Conservation (phyloP, 2,888 invertebrate genomes). For the Thyatira batis region DNA sequence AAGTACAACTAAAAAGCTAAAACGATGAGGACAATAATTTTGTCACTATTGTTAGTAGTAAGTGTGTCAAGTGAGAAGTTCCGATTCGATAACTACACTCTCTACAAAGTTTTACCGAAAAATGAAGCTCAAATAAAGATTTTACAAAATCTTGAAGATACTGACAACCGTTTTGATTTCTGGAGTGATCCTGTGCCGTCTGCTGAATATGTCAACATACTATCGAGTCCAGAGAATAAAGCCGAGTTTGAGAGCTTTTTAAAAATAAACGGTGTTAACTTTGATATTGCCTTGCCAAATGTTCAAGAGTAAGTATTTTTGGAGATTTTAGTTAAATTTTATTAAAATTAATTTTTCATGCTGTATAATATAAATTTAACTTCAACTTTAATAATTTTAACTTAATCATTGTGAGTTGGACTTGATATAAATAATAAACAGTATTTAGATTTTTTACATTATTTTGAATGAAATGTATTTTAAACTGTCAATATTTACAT, state of each 20-base stretch:
- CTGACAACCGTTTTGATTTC: conserved; percentile 67
- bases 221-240: conserved; percentile 67
- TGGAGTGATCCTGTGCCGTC: conserved; percentile 60
- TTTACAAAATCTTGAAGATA: conserved; percentile 69
- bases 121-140: conserved; percentile 70
- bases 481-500: too few relatives aligned
- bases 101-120: conserved; percentile 81
- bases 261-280: conserved; percentile 54
- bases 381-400: too few relatives aligned
- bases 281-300: conserved; percentile 66
- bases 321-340: not conserved
- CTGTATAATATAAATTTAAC: too few relatives aligned
- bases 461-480: too few relatives aligned
- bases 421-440: too few relatives aligned
- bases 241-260: conserved; percentile 58
- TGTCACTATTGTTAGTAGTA: conserved; percentile 18
- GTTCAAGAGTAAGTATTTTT: conserved; percentile 71
- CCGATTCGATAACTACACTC: conserved; percentile 63
- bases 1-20: not conserved
- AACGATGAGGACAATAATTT: conserved; percentile 17
- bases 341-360: not conserved
- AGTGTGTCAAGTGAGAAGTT: conserved; percentile 42
- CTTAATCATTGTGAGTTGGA: too few relatives aligned
- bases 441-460: too few relatives aligned
- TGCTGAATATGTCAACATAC: conserved; percentile 60